phyloP scores from a whole-genome alignment of 1,140 invertebrate genomes.

The Habropoda laboriosa region DNA sequence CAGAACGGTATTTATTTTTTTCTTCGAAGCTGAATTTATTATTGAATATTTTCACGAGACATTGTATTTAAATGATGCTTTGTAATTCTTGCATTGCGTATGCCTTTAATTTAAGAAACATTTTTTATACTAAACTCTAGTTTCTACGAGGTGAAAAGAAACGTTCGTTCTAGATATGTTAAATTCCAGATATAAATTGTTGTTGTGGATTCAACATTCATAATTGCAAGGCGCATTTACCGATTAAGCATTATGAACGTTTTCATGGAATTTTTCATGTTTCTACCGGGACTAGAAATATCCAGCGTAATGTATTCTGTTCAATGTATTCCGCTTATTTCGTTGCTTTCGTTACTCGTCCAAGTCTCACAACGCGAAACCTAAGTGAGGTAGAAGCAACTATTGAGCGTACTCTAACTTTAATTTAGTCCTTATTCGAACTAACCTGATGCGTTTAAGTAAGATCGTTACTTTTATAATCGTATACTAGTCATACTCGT shows the following conservation, averaged over 20 bases:
- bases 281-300: constrained; percentile 14
- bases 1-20: not conserved
- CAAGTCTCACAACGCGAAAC: not conserved
- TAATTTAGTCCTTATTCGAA: constrained; percentile 37
- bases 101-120: constrained; percentile 1
- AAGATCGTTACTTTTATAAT: constrained; percentile 61
- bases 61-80: constrained; percentile 17
- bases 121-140: constrained; percentile 20
- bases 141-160: constrained; percentile 4
- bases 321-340: constrained; percentile 37
- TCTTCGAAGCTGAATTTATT: not conserved
- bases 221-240: constrained; percentile 1
- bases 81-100: not conserved
- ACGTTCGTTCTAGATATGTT: constrained; percentile 12
- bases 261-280: constrained; percentile 26
- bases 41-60: not conserved
- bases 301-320: constrained; percentile 23
- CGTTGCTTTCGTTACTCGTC: constrained; percentile 33
- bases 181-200: not conserved
- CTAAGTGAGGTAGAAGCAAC: constrained; percentile 14
- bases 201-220: constrained; percentile 1
- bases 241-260: not conserved
- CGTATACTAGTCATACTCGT: constrained; percentile 61
- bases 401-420: constrained; percentile 39
- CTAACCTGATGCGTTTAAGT: constrained; percentile 42